A percentile compares a stretch with the other conserved stretches of the same genome.
Conservation (phyloP, 2,888 invertebrate genomes). For the Litoditis marina region DNA sequence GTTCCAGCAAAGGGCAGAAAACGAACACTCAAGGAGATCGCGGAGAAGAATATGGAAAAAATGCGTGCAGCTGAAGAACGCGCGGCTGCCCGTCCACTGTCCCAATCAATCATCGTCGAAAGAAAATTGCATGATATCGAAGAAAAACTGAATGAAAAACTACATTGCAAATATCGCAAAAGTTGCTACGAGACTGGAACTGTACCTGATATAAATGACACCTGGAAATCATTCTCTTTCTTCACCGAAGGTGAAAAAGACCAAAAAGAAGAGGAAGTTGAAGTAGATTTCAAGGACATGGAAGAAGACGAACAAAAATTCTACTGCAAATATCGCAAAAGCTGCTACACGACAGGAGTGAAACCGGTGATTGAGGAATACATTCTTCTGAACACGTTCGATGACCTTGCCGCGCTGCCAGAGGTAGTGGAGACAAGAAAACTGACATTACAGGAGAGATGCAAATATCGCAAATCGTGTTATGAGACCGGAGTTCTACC, state of each 20-base stretch:
- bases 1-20: constrained; percentile 28
- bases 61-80: constrained; percentile 62
- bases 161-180: constrained; percentile 52
- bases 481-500: constrained; percentile 52
- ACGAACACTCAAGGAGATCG: constrained; percentile 43
- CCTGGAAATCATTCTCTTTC: constrained; percentile 8
- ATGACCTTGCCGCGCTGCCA: constrained; percentile 26
- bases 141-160: constrained; percentile 36
- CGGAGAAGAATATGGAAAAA: constrained; percentile 33
- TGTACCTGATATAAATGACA: constrained; percentile 3
- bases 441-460: constrained; percentile 37
- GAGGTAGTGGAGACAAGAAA: constrained; percentile 35
- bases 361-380: constrained; percentile 42
- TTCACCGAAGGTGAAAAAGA: constrained; percentile 5
- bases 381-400: constrained; percentile 20
- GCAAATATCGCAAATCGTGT: constrained; percentile 55
- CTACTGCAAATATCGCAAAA: constrained; percentile 56
- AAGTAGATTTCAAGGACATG: constrained; percentile 35
- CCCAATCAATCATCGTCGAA: constrained; percentile 28
- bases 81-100: constrained; percentile 24
- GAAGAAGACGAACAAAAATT: constrained; percentile 42
- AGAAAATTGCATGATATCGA: constrained; percentile 37
- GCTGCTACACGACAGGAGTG: constrained; percentile 53
- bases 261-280: constrained; percentile 22
- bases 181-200: constrained; percentile 56